Conservation (phyloP, 2,113 vertebrate species). For the Riparia riparia region DNA sequence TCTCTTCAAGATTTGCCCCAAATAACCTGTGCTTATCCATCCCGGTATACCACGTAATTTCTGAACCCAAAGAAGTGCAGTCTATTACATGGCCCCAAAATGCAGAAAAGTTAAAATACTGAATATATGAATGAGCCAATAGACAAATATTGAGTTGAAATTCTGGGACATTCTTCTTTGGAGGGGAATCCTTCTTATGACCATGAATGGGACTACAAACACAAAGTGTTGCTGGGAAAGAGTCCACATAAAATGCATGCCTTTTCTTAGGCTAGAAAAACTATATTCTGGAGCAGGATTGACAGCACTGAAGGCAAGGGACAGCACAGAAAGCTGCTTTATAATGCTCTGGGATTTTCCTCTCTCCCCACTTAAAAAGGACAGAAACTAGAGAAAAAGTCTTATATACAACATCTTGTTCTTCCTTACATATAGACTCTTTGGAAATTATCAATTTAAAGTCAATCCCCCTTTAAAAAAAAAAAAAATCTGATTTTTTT, state of each 20-base stretch:
- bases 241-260: accelerated
- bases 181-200: neutral
- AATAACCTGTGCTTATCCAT: neutral
- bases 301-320: neutral
- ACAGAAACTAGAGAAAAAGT: neutral
- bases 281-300: neutral
- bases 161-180: neutral
- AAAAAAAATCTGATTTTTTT: neutral
- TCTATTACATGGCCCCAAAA: neutral
- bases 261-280: neutral
- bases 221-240: neutral
- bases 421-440: neutral
- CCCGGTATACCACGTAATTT: neutral
- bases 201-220: neutral
- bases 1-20: neutral
- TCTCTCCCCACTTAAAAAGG: neutral
- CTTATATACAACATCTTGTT: neutral
- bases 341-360: neutral
- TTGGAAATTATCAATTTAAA: neutral
- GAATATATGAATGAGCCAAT: neutral
- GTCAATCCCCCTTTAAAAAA: neutral
- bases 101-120: neutral
- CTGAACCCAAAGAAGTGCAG: neutral
- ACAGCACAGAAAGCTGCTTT: neutral
- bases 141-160: neutral